Percentiles rank a stretch among this genome's conserved stretches.
Conservation (phyloP, 37 sponge, comb jelly and placozoan species). For the Ephydatia muelleri region DNA sequence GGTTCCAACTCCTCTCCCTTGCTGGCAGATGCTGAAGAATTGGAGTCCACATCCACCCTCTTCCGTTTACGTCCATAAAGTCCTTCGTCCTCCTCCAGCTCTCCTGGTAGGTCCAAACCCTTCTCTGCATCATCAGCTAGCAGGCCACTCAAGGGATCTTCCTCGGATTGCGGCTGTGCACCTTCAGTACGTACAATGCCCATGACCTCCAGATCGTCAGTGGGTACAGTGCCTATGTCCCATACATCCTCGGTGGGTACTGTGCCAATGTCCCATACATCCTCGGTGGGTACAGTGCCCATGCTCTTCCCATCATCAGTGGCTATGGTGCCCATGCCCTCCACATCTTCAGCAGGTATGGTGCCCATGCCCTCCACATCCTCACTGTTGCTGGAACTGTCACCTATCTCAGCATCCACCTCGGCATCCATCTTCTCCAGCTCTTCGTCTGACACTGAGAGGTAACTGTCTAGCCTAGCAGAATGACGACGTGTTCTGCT, state of each 20-base stretch:
- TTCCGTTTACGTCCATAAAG: background rate
- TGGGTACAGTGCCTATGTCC: too few species aligned
- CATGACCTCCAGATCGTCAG: too few species aligned
- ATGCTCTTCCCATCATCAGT: too few species aligned
- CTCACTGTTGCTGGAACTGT: conserved; percentile 30
- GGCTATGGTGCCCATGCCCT: background rate
- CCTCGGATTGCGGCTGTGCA: background rate
- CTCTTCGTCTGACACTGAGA: conserved; percentile 74
- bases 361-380: background rate
- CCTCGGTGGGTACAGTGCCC: background rate
- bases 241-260: too few species aligned
- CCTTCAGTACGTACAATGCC: too few species aligned
- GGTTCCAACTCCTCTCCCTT: background rate
- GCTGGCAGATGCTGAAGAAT: background rate
- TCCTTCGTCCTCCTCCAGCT: background rate
- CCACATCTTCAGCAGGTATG: background rate
- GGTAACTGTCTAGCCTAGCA: conserved; percentile 5
- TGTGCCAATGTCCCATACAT: too few species aligned
- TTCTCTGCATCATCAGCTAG: background rate
- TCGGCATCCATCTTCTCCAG: conserved; percentile 80
- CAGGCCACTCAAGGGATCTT: background rate
- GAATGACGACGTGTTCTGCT: background rate
- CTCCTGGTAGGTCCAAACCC: background rate
- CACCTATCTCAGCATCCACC: conserved; percentile 76
- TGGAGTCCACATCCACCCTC: background rate